phyloP scores from a whole-genome alignment of 2,888 invertebrate genomes.

The Tromatobia lineatoria region DNA sequence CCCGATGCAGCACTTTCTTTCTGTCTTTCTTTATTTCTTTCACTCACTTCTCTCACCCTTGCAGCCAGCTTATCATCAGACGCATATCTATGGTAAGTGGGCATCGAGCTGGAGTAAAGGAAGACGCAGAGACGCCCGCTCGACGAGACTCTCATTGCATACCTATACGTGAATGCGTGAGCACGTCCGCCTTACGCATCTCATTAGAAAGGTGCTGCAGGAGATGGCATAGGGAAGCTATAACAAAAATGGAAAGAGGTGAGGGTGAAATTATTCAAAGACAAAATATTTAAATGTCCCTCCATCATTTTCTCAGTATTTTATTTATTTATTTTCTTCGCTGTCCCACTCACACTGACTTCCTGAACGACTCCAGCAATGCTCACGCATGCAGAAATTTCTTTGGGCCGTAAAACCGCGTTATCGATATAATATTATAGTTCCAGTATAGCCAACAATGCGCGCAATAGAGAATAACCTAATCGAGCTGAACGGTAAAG shows the following conservation, averaged over 20 bases:
- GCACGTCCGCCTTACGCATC: slow-evolving; percentile 79
- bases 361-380: not conserved
- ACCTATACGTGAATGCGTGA: slow-evolving; percentile 26
- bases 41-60: slow-evolving; percentile 25
- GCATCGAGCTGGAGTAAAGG: slow-evolving; percentile 61
- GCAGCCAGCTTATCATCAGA: slow-evolving; percentile 78
- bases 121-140: slow-evolving; percentile 51
- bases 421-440: slow-evolving; percentile 29
- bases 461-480: slow-evolving; percentile 45
- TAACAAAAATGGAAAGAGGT: slow-evolving; percentile 21
- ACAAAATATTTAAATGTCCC: not conserved
- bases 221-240: slow-evolving; percentile 27
- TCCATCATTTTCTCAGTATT: not conserved
- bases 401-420: not conserved
- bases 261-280: slow-evolving; percentile 36
- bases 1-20: slow-evolving; percentile 11
- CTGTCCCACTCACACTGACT: not conserved
- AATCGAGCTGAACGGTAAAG: slow-evolving; percentile 50
- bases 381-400: slow-evolving; percentile 10
- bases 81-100: slow-evolving; percentile 81
- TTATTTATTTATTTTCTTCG: not conserved
- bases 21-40: slow-evolving; percentile 23
- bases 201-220: slow-evolving; percentile 73
- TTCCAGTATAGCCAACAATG: slow-evolving; percentile 5
- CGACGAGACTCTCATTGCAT: slow-evolving; percentile 53